phyloP scores from a whole-genome alignment of 2,888 invertebrate species.

The Hermaeophaga mercurialis region DNA sequence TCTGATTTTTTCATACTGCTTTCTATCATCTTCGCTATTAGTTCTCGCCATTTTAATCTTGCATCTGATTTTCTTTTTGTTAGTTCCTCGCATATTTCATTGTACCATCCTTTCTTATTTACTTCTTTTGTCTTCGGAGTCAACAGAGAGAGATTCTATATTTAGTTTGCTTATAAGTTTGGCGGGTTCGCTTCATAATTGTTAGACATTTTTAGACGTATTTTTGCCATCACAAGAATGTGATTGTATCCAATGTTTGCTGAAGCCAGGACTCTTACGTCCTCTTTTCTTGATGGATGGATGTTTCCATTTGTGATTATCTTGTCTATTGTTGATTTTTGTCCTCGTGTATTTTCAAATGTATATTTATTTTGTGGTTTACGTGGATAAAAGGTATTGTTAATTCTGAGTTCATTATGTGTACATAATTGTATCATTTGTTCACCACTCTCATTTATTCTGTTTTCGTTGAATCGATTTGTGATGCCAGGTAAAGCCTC shows the following conservation, averaged over 20 bases:
- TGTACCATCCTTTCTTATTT: too few relatives aligned
- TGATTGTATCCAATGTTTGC: neutral
- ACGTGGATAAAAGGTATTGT: neutral
- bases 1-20: too few relatives aligned
- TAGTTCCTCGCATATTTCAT: too few relatives aligned
- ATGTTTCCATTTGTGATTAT: conserved; percentile 6
- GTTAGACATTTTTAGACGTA: neutral
- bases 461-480: conserved; percentile 2
- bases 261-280: neutral
- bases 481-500: neutral
- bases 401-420: neutral
- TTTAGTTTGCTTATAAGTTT: too few relatives aligned
- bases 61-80: too few relatives aligned
- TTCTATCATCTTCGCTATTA: too few relatives aligned
- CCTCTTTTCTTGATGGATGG: neutral
- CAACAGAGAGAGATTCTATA: too few relatives aligned
- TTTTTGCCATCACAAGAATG: neutral
- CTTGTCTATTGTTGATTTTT: neutral
- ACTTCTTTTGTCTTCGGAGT: too few relatives aligned
- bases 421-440: conserved; percentile 1
- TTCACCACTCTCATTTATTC: neutral
- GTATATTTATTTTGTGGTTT: conserved; percentile 4
- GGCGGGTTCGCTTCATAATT: neutral
- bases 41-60: too few relatives aligned
- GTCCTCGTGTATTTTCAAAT: neutral